Percentiles rank a stretch among this genome's conserved stretches.
These are phyloP conservation scores for Ptychobarbus kaznakovi DNA, from an alignment of 2,797 vertebrate species.

Conservation along the genomic window DNA sequence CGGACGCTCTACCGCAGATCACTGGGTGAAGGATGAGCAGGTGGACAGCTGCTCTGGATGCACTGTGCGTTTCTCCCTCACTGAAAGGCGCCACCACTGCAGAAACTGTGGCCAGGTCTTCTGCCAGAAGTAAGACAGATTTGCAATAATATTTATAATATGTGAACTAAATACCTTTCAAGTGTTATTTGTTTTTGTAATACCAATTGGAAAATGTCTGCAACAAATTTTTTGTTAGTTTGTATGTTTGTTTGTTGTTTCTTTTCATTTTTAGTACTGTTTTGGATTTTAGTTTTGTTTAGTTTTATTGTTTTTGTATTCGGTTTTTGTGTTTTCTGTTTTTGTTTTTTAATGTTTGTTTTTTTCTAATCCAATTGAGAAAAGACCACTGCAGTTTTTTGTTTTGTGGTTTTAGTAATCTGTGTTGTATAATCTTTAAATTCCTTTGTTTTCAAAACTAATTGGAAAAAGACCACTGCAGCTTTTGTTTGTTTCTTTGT, in stretches of 20 bases:
- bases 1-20: constrained; percentile 93
- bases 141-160: neutral
- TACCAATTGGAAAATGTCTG: neutral
- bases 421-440: neutral
- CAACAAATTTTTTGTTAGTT: neutral
- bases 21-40: constrained; percentile 99
- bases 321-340: neutral
- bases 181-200: neutral
- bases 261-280: neutral
- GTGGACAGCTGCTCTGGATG: constrained; percentile 96
- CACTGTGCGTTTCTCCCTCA: constrained; percentile 92
- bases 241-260: neutral
- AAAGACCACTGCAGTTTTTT: neutral
- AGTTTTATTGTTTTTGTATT: neutral
- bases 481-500: neutral
- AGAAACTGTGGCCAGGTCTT: constrained; percentile 99
- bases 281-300: neutral
- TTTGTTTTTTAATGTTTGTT: neutral
- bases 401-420: neutral
- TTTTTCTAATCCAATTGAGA: neutral
- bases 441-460: neutral
- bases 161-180: neutral
- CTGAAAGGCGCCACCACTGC: constrained; percentile 95
- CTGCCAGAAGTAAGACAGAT: constrained; percentile 92
- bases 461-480: neutral